Evolutionary conservation across 2,888 invertebrate species (phyloP).

Genomic region (Drosophila eohydei): DNA sequence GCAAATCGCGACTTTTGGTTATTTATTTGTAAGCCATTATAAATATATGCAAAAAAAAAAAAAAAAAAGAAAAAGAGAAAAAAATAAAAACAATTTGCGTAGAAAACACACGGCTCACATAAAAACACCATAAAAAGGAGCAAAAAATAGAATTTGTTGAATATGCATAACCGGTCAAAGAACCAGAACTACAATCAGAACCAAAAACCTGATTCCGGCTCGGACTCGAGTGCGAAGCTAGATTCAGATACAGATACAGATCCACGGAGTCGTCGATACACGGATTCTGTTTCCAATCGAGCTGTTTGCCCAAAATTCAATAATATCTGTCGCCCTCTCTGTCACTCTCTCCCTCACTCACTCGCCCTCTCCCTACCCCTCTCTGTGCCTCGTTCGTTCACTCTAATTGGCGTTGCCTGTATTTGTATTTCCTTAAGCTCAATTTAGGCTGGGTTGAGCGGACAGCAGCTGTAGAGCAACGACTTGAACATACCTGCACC

Average conservation of each 20-base stretch:
- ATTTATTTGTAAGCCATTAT: constrained; percentile 70
- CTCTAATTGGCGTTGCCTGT: constrained; percentile 44
- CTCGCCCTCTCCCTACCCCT: not conserved
- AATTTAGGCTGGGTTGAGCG: constrained; percentile 3
- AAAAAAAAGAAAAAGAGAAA: constrained; percentile 29
- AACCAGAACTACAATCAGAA: constrained; percentile 61
- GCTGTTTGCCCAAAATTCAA: constrained; percentile 25
- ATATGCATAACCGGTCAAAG: constrained; percentile 75
- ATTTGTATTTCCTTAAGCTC: constrained; percentile 62
- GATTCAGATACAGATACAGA: not conserved
- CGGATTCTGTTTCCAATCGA: constrained; percentile 20
- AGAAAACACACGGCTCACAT: constrained; percentile 53
- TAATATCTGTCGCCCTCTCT: not conserved
- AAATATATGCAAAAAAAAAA: constrained; percentile 56
- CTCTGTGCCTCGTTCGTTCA: not conserved
- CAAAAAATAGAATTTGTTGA: constrained; percentile 24
- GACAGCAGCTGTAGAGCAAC: too few relatives aligned
- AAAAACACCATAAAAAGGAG: constrained; percentile 74
- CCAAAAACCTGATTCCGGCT: constrained; percentile 47
- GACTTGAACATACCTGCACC: constrained; percentile 23
- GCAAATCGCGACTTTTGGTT: constrained; percentile 70
- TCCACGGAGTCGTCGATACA: constrained; percentile 5
- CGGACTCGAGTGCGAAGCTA: constrained; percentile 22
- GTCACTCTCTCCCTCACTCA: not conserved
- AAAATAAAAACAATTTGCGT: constrained; percentile 31